Evolutionary conservation across 2,888 invertebrate genomes (phyloP).

Genomic region (Diachrysia chrysitis): DNA sequence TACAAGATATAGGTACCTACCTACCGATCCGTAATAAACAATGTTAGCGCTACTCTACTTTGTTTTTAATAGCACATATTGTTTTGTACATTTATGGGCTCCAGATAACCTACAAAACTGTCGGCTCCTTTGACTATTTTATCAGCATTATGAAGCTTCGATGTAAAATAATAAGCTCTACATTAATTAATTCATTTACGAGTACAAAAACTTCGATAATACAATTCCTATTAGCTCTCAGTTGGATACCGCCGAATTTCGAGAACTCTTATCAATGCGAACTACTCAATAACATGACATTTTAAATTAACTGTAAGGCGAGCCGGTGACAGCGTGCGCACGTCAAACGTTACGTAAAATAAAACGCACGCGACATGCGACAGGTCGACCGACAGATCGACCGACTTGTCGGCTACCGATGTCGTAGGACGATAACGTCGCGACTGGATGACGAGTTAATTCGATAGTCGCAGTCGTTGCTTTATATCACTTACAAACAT

Average conservation of each 20-base stretch:
- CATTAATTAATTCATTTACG: conserved; percentile 34
- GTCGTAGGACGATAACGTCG: conserved; percentile 78
- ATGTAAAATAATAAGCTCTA: conserved; percentile 7
- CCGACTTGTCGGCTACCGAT: conserved; percentile 75
- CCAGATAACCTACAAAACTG: conserved; percentile 25
- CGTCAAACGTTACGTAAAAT: conserved; percentile 69
- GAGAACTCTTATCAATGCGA: conserved; percentile 37
- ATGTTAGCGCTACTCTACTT: conserved; percentile 4
- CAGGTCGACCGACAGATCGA: conserved; percentile 70
- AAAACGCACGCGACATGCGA: conserved; percentile 71
- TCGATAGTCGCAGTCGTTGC: conserved; percentile 77
- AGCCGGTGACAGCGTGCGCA: conserved; percentile 55
- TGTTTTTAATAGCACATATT: conserved; percentile 8
- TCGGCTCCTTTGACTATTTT: conserved; percentile 40
- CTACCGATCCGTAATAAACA: neutral
- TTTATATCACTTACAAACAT: conserved; percentile 72
- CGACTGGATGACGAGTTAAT: conserved; percentile 80
- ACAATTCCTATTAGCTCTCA: conserved; percentile 19
- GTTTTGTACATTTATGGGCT: conserved; percentile 33
- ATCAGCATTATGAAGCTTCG: conserved; percentile 25
- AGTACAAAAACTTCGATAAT: conserved; percentile 35
- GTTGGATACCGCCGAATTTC: conserved; percentile 28
- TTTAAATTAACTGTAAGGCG: conserved; percentile 53
- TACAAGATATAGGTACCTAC: too few relatives aligned
- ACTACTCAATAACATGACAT: conserved; percentile 46